Conservation (phyloP, 2,888 invertebrate species). For the Clusia tigrina region DNA sequence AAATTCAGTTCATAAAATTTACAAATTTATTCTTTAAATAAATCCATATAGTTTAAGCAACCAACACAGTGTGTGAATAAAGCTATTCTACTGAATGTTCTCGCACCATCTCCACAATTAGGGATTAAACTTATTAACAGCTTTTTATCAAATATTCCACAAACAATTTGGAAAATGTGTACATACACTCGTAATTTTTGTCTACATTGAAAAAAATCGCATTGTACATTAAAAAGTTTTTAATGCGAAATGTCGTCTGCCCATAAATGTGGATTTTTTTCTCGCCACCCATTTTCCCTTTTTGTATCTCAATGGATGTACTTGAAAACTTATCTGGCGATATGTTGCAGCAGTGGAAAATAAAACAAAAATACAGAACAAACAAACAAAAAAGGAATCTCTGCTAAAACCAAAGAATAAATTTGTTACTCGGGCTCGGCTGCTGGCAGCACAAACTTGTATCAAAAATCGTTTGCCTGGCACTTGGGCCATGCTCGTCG, state of each 20-base stretch:
- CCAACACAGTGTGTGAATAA: no score
- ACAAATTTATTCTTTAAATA: no score
- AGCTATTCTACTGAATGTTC: no score
- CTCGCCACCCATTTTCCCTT: not conserved
- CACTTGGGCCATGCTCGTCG: slow-evolving; percentile 37
- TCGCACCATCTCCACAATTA: no score
- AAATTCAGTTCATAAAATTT: no score
- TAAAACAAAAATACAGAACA: no score
- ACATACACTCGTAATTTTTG: no score
- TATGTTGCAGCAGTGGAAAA: slow-evolving; percentile 54
- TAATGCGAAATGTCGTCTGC: slow-evolving; percentile 49
- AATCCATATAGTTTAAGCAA: no score
- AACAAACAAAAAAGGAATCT: not conserved
- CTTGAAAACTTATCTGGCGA: slow-evolving; percentile 54
- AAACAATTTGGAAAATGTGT: not conserved
- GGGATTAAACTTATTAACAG: no score
- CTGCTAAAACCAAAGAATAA: not conserved
- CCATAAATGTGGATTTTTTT: slow-evolving; percentile 38
- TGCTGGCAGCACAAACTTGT: not conserved
- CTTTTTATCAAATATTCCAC: no score
- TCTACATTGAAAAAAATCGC: not conserved
- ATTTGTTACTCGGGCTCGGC: not conserved
- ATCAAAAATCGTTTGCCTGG: slow-evolving; percentile 17
- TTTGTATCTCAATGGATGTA: slow-evolving; percentile 23
- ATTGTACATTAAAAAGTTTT: slow-evolving; percentile 40